Conservation (phyloP, 2,888 invertebrate species). For the Ochlodes sylvanus region DNA sequence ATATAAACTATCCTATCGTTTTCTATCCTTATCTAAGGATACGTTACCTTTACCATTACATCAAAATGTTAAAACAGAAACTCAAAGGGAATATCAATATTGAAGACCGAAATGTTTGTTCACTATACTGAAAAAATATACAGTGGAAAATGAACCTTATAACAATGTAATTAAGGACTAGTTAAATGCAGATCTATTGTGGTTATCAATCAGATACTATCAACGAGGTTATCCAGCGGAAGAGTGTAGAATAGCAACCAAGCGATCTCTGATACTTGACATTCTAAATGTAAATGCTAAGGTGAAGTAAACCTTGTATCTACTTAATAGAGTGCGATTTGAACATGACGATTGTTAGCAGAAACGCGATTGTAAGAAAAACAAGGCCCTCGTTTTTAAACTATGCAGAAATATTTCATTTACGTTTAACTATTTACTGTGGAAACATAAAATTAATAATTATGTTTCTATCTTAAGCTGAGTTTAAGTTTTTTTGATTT, state of each 20-base stretch:
- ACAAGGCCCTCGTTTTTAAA: slow-evolving; percentile 31
- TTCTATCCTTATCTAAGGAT: no score
- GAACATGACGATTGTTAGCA: background rate
- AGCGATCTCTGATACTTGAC: slow-evolving; percentile 38
- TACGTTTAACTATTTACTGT: background rate
- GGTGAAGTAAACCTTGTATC: slow-evolving; percentile 13
- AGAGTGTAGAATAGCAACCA: slow-evolving; percentile 40
- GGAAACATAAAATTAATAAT: background rate
- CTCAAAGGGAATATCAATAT: slow-evolving; percentile 24
- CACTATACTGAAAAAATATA: background rate
- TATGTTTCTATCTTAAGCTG: no score
- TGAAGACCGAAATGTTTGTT: slow-evolving; percentile 17
- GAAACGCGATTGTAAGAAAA: slow-evolving; percentile 29
- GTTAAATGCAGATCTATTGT: slow-evolving; percentile 25
- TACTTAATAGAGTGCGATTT: slow-evolving; percentile 19
- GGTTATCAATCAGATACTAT: slow-evolving; percentile 46
- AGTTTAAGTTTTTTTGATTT: no score
- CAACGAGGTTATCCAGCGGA: slow-evolving; percentile 50
- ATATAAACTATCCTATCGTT: no score
- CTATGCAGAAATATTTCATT: slow-evolving; percentile 23
- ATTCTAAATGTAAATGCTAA: slow-evolving; percentile 25
- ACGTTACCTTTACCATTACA: no score
- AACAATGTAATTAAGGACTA: slow-evolving; percentile 17
- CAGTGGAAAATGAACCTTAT: slow-evolving; percentile 37
- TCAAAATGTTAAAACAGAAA: slow-evolving; percentile 17